These are phyloP conservation scores for Sturnira hondurensis DNA, from an alignment of 2,113 vertebrate genomes.

Conservation along the genomic window DNA sequence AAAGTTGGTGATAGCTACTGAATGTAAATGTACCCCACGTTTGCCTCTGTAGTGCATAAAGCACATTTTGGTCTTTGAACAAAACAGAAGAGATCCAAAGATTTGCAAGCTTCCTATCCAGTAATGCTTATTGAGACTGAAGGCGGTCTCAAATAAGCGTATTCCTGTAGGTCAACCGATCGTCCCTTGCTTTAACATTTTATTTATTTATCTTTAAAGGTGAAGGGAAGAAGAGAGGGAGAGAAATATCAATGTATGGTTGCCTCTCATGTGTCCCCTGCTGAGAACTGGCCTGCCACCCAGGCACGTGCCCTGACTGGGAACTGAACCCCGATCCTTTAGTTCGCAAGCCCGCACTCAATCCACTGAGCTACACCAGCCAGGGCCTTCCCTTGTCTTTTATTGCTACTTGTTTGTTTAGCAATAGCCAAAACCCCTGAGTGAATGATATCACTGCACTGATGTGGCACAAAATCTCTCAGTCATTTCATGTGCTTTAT, in stretches of 20 bases:
- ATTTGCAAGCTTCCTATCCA: background rate
- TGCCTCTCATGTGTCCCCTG: too few relatives aligned
- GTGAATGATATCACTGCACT: background rate
- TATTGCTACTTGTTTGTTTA: background rate
- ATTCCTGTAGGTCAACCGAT: background rate
- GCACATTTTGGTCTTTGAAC: slow-evolving; percentile 36
- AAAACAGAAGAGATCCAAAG: background rate
- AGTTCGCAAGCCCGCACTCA: too few relatives aligned
- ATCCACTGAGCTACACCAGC: too few relatives aligned
- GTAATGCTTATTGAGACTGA: too few relatives aligned
- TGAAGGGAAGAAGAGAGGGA: too few relatives aligned
- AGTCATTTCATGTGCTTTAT: background rate
- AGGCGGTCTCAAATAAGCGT: background rate
- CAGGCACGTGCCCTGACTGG: too few relatives aligned
- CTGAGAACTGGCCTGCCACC: too few relatives aligned
- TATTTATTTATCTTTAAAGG: too few relatives aligned
- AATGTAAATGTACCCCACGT: slow-evolving; percentile 37
- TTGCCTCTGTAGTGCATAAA: background rate
- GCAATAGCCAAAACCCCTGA: background rate
- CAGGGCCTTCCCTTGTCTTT: background rate
- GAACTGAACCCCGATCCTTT: too few relatives aligned
- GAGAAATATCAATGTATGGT: too few relatives aligned
- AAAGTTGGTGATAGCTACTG: background rate
- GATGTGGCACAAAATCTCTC: background rate
- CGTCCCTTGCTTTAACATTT: too few relatives aligned